Base-by-base conservation (phyloP, 2,113 vertebrate genomes). In the Epinephelus cyanopodus region DNA sequence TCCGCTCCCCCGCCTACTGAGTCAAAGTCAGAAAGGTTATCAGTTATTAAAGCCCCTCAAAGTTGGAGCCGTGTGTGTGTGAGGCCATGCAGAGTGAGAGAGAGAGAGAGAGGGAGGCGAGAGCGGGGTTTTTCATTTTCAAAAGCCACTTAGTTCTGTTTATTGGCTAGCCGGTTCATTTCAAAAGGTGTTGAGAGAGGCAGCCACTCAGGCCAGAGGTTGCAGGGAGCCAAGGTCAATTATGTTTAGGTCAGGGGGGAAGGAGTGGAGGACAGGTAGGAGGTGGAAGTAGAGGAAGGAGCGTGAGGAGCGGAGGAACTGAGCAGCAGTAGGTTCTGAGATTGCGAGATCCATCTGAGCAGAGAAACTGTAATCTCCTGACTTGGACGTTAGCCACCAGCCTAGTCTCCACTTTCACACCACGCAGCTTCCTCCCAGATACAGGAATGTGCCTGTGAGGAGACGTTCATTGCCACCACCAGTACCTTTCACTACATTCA, bases 161-260 rank as follows among this genome's bases (percentile, higher is more conserved):
- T 83, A 85, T 86, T 85, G 81, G 87, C 57, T 73, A 63, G 76
- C 53, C 82, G 78, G 75, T 90, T 93, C 37, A 80, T 92, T 90
- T 90, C 74, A 82, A 90, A 92, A 91, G 85, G 83, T 88, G 91
- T 87, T 91, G 92, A 94, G 84, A 65, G 81, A 90, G 88, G 62
- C 80, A 83, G 75, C 81, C 91, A 77, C 74, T 67, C 27, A 78
- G 86, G 84, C 77, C 77, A 72, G 79, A 78, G 82, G 73, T 87
- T 89, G 71, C 79, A 74, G 57, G 79, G 68, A 74, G 84, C 67
- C 83, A 81, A 84, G 87, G 90, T 85, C 66, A 88, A 39, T 23
- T 71, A 65, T 74, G 54, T n/a, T 78, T 48, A 52, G 45, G 66
- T 73, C 62, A 7, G 25, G 52, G n/a, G 54, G 56, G 29, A 48